Percentiles rank a stretch among this genome's conserved stretches.
Conservation (phyloP, 1,140 invertebrate species). For the Drosophila pallidifrons region DNA sequence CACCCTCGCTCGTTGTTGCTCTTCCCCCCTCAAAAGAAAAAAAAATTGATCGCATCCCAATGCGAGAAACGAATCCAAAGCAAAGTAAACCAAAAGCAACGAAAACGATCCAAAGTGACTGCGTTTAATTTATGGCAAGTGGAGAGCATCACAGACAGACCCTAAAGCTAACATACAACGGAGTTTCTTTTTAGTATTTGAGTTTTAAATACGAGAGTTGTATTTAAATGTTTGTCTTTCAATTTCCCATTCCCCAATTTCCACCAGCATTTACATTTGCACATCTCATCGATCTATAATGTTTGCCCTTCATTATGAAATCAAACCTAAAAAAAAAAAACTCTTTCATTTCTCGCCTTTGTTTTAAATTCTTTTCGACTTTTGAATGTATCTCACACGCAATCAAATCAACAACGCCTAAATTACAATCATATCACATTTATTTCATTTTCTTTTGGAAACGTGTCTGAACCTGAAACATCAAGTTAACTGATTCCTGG, state of each 20-base stretch:
- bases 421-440: slow-evolving; percentile 2
- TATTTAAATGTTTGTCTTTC: slow-evolving; percentile 66
- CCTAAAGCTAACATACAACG: slow-evolving; percentile 61
- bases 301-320: slow-evolving; percentile 31
- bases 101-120: slow-evolving; percentile 20
- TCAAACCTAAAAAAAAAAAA: not conserved
- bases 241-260: slow-evolving; percentile 63
- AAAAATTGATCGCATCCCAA: not conserved
- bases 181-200: slow-evolving; percentile 69
- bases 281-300: slow-evolving; percentile 43
- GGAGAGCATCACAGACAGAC: slow-evolving; percentile 60
- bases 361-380: not conserved
- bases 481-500: slow-evolving; percentile 16
- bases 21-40: not conserved
- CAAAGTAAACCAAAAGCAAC: slow-evolving; percentile 23
- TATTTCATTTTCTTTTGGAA: slow-evolving; percentile 19
- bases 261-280: slow-evolving; percentile 57
- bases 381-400: slow-evolving; percentile 29
- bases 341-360: slow-evolving; percentile 7
- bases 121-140: slow-evolving; percentile 74
- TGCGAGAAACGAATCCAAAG: not conserved
- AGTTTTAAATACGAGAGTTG: slow-evolving; percentile 30
- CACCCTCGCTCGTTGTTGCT: not conserved
- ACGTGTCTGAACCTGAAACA: slow-evolving; percentile 33
- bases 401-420: slow-evolving; percentile 17